Evolutionary conservation across 2,113 vertebrate species (phyloP).

Genomic region (Alexandromys fortis): DNA sequence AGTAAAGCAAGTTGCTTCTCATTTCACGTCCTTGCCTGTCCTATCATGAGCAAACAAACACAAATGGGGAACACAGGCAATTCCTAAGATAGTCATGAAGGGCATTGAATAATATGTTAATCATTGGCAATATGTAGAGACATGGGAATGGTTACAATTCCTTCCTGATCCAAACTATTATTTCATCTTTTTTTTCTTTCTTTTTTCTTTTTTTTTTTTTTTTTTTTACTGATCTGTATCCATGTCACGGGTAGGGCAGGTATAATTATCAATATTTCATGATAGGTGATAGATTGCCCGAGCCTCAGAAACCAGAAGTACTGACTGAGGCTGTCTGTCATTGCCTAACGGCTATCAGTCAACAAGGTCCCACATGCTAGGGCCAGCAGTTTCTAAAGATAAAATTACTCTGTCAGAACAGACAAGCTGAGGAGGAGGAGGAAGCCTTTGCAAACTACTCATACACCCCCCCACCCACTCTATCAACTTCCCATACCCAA

Average conservation of each 20-base stretch:
- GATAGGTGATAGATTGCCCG: not conserved
- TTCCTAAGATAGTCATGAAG: not conserved
- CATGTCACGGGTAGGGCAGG: not conserved
- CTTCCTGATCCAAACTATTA: not conserved
- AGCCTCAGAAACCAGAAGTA: not conserved
- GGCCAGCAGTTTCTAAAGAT: not conserved
- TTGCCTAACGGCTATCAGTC: not conserved
- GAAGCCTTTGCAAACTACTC: not conserved
- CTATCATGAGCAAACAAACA: not conserved
- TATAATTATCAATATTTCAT: not conserved
- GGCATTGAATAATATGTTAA: not conserved
- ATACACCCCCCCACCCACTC: not conserved
- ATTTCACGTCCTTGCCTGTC: not conserved
- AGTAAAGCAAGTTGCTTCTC: not conserved
- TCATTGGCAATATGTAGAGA: not conserved
- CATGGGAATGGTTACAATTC: not conserved
- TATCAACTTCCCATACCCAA: not conserved
- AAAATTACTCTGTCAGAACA: not conserved
- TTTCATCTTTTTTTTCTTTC: not conserved
- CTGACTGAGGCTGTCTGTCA: not conserved
- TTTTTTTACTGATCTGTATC: not conserved
- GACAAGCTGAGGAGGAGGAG: not conserved
- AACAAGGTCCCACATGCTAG: not conserved
- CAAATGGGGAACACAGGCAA: not conserved
- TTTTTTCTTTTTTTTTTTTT: not conserved